Percentiles rank a stretch among this genome's conserved stretches.
These are phyloP conservation scores for Propsilocerus akamusi DNA, from an alignment of 1,140 invertebrate genomes.

Conservation along the genomic window DNA sequence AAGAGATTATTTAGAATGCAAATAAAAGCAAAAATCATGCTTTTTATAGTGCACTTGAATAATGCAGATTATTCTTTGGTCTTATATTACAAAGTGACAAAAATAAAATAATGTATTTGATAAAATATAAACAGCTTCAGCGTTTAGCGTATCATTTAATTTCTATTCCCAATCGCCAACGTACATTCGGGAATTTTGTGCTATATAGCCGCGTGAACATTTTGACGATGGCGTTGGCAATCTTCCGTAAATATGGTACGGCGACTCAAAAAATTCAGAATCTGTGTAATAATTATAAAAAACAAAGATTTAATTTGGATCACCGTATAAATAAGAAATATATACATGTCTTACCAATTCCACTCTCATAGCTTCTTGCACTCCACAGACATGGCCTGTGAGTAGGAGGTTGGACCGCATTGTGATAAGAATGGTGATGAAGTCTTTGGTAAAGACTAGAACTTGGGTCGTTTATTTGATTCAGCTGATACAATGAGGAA, in stretches of 20 bases:
- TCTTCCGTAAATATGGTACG: not conserved
- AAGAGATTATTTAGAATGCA: no score
- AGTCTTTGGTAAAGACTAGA: slow-evolving; percentile 12
- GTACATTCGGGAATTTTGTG: not conserved
- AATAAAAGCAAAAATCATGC: no score
- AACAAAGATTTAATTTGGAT: not conserved
- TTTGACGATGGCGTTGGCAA: not conserved
- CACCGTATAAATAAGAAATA: no score
- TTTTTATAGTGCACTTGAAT: no score
- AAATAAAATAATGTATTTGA: no score
- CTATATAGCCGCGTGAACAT: not conserved
- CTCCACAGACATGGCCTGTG: slow-evolving; percentile 62
- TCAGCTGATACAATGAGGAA: slow-evolving; percentile 1
- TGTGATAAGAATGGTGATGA: slow-evolving; percentile 12
- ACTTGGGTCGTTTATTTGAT: slow-evolving; percentile 11
- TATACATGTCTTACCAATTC: slow-evolving; percentile 63
- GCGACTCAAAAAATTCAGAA: not conserved
- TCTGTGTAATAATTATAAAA: not conserved
- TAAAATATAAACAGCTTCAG: no score
- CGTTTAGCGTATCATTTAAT: no score
- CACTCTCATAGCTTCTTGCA: slow-evolving; percentile 71
- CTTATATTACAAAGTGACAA: no score
- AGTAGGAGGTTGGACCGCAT: no score
- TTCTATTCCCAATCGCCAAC: not conserved
- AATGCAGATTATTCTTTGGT: no score